Evolutionary conservation across 2,888 invertebrate species (phyloP).

Genomic region (Drosophila paranaensis): DNA sequence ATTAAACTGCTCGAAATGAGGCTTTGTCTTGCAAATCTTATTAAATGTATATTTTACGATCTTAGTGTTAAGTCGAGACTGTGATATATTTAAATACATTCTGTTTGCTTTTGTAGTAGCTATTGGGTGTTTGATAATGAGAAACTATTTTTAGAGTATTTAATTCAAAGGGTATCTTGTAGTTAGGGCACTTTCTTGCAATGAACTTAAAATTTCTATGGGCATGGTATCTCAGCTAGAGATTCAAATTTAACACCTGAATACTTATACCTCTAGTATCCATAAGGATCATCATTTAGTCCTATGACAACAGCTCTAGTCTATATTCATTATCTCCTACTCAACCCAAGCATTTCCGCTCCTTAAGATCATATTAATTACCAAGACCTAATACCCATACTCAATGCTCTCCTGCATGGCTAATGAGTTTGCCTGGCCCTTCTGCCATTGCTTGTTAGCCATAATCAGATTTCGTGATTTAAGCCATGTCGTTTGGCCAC

Average conservation of each 20-base stretch:
- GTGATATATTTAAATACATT: not conserved
- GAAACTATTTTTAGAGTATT: not conserved
- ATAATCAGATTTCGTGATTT: conserved; percentile 56
- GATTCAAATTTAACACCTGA: too few species aligned
- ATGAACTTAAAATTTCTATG: too few species aligned
- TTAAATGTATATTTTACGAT: conserved; percentile 24
- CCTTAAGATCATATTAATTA: conserved; percentile 10
- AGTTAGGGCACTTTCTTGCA: too few species aligned
- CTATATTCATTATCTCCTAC: not conserved
- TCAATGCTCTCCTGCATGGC: conserved; percentile 2
- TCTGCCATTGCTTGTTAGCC: conserved; percentile 7
- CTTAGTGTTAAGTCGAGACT: not conserved
- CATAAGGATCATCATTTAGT: too few species aligned
- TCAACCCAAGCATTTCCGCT: too few species aligned
- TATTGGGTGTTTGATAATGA: not conserved
- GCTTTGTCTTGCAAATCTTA: conserved; percentile 15
- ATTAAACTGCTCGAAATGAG: not conserved
- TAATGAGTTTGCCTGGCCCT: not conserved
- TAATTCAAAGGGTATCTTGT: not conserved
- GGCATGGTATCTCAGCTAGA: too few species aligned
- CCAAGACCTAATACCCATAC: conserved; percentile 1
- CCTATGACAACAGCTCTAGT: too few species aligned
- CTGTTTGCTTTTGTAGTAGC: not conserved
- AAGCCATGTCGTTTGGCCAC: conserved; percentile 52
- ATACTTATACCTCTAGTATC: too few species aligned